Conservation (phyloP, 2,113 vertebrate genomes). For the Anolis carolinensis region DNA sequence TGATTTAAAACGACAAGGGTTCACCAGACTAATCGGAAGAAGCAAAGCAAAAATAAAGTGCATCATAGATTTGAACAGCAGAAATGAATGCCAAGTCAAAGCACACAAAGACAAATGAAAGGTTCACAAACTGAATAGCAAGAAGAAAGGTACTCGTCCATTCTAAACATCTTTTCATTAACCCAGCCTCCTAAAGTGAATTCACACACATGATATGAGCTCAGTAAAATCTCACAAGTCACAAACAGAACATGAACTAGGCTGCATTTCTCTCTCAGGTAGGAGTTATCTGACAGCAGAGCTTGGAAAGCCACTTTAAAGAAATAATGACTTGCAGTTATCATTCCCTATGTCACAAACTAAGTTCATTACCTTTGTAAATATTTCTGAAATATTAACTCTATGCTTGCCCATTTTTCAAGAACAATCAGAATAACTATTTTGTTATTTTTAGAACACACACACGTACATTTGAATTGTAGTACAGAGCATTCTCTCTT, state of each 20-base stretch:
- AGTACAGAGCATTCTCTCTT: too few relatives aligned
- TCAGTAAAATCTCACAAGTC: background rate
- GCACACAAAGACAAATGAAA: background rate
- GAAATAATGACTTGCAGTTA: background rate
- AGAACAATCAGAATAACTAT: too few relatives aligned
- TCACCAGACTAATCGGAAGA: background rate
- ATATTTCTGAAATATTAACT: too few relatives aligned
- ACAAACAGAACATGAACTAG: background rate
- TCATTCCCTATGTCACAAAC: background rate
- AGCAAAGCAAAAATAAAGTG: slow-evolving; percentile 1
- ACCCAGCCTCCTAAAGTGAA: background rate
- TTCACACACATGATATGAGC: background rate
- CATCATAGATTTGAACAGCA: background rate
- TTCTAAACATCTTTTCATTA: background rate
- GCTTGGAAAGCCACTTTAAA: too few relatives aligned
- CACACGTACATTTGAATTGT: too few relatives aligned
- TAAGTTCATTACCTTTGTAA: too few relatives aligned
- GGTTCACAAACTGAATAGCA: accelerated
- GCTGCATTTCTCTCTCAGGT: background rate
- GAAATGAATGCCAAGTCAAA: background rate
- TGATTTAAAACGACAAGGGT: background rate
- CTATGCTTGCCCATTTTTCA: too few relatives aligned
- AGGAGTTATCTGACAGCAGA: too few relatives aligned
- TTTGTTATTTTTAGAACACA: too few relatives aligned
- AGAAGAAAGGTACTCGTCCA: background rate